Evolutionary conservation across 1,140 invertebrate species (phyloP).

Genomic region (Yoshiicerus persimilis): DNA sequence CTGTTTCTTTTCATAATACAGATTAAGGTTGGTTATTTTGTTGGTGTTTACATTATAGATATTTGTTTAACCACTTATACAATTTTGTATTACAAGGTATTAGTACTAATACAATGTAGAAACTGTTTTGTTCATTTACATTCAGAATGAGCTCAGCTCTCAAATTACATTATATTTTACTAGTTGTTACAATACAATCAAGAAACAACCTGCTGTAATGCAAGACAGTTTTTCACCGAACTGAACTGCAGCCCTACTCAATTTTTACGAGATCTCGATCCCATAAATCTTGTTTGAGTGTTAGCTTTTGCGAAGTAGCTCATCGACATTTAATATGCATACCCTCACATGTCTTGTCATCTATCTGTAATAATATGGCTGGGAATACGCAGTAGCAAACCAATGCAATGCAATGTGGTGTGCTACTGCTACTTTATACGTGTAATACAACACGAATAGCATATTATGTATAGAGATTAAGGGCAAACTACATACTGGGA

Average conservation of each 20-base stretch:
- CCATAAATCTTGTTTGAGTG: slow-evolving; percentile 15
- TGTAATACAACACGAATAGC: too few relatives aligned
- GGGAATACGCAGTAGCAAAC: too few relatives aligned
- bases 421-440: too few relatives aligned
- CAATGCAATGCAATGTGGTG: too few relatives aligned
- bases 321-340: too few relatives aligned
- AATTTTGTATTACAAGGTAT: background rate
- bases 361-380: too few relatives aligned
- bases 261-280: slow-evolving; percentile 6
- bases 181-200: slow-evolving; percentile 8
- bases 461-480: background rate
- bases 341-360: too few relatives aligned
- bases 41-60: background rate
- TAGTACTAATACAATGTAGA: background rate
- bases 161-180: slow-evolving; percentile 13
- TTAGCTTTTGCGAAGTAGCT: slow-evolving; percentile 1
- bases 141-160: slow-evolving; percentile 12
- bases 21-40: background rate
- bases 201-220: background rate
- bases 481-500: too few relatives aligned
- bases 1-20: background rate
- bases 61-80: background rate
- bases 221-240: background rate
- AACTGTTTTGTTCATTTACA: slow-evolving; percentile 1
- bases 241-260: background rate